Base-by-base conservation (phyloP, 1,140 invertebrate species). In the Vollenhovia emeryi region DNA sequence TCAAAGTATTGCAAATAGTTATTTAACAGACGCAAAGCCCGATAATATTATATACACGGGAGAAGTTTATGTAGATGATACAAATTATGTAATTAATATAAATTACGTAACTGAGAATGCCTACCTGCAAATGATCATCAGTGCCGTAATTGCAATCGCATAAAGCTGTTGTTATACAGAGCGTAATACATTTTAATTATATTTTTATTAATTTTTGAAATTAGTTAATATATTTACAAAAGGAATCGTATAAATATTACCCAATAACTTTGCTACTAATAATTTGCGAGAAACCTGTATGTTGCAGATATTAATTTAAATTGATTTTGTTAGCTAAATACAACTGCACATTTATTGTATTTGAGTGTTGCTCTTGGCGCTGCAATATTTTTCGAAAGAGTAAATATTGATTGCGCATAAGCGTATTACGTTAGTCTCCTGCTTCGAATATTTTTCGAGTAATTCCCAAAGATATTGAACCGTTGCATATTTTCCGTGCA, bases 181-280 rank as follows among this genome's bases (percentile, higher is more conserved):
- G 40, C 30, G 18, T 64, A 48, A 64, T 64, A 43, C 9, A 33
- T 50, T 30, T 36, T 78, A 78, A 78, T 78, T 36, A 40, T 15
- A 66, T 78, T 78, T 66, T 78, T 78, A 48, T 48, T 24, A 48
- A 66, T 78, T 78, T 78, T n/a, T 78, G 21, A 50, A 52, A 50
- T 66, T 78, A 36, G 24, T 48, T 66, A 66, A 66, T 24, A 62
- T 62, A 1, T 5, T 33, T 48, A 48, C 27, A 13, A 50, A 78
- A 59, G 40, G 1, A 11, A 45, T 62, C 7, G 3, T 43, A 66
- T 43, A 45, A 66, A 66, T 43, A 45, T 66, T 40, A 40, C 24
- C 3, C n/a, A 15, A 79, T 50, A 50, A 18, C 18, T 50, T 50
- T 50, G 15, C 6, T 8, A 43, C 11, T 15, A 48, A 36, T 13